A percentile compares a stretch with the other conserved stretches of the same genome.
Evolutionary conservation across 2,797 vertebrate genomes (phyloP).

Genomic region (Ceryle rudis): DNA sequence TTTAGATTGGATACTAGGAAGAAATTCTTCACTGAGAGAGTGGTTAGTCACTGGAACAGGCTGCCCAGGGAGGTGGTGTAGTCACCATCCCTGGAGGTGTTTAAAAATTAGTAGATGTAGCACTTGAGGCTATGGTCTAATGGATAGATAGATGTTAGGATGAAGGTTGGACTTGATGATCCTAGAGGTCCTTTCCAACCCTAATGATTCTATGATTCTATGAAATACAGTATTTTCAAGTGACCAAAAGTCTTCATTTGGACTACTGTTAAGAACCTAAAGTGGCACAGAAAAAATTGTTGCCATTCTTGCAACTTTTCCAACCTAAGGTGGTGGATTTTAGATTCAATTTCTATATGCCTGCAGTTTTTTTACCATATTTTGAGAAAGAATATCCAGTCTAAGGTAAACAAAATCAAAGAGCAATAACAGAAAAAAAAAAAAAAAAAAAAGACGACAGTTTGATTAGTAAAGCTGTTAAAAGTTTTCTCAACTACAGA

Average conservation of each 20-base stretch:
- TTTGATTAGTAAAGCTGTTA: neutral
- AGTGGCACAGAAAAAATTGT: neutral
- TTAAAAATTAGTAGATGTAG: too few relatives aligned
- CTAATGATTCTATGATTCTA: neutral
- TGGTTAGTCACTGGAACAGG: too few relatives aligned
- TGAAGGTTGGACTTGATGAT: too few relatives aligned
- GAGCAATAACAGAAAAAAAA: neutral
- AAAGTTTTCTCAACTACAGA: neutral
- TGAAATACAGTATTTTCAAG: neutral
- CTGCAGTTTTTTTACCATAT: neutral
- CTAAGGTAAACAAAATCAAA: neutral
- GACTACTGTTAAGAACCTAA: neutral
- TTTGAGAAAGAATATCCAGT: neutral
- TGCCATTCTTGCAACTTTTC: neutral
- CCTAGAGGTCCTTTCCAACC: too few relatives aligned
- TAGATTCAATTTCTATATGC: neutral
- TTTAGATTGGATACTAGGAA: too few relatives aligned
- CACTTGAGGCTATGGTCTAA: too few relatives aligned
- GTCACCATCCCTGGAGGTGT: too few relatives aligned
- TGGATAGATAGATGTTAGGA: too few relatives aligned
- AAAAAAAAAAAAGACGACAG: neutral
- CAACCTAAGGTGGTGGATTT: neutral
- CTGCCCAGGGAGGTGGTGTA: too few relatives aligned
- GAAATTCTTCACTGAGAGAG: too few relatives aligned
- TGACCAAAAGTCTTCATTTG: neutral